Conservation (phyloP, 2,888 invertebrate genomes). For the Drepanosiphum platanoidis region DNA sequence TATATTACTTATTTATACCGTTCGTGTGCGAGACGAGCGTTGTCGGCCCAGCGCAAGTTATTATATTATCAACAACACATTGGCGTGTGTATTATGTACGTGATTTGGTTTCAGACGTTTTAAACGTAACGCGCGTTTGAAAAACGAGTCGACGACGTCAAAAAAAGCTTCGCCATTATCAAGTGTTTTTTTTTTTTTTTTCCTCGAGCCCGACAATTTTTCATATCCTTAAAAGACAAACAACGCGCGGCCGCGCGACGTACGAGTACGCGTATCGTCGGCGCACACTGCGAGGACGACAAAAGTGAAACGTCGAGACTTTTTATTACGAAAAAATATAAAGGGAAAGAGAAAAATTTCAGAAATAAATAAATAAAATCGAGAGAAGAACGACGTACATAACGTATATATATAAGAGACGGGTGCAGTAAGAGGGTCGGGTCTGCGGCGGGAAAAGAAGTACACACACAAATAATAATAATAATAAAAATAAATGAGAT, state of each 20-base stretch:
- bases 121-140: background rate
- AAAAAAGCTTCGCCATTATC: background rate
- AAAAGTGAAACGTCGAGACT: conserved; percentile 44
- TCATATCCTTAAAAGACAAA: background rate
- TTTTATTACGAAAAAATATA: conserved; percentile 1
- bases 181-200: background rate
- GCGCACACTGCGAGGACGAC: background rate
- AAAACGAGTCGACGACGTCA: background rate
- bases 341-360: conserved; percentile 3
- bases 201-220: background rate
- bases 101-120: background rate
- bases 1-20: too few species aligned
- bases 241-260: background rate
- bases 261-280: background rate
- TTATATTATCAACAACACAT: too few species aligned
- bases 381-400: background rate
- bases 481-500: conserved; percentile 56
- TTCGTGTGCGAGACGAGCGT: too few species aligned
- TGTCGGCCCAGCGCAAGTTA: background rate
- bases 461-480: conserved; percentile 25
- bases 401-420: too few species aligned
- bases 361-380: conserved; percentile 39
- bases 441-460: background rate
- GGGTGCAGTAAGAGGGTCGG: too few species aligned
- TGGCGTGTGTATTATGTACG: background rate